Conservation (phyloP, 2,113 vertebrate genomes). For the Crotophaga sulcirostris region DNA sequence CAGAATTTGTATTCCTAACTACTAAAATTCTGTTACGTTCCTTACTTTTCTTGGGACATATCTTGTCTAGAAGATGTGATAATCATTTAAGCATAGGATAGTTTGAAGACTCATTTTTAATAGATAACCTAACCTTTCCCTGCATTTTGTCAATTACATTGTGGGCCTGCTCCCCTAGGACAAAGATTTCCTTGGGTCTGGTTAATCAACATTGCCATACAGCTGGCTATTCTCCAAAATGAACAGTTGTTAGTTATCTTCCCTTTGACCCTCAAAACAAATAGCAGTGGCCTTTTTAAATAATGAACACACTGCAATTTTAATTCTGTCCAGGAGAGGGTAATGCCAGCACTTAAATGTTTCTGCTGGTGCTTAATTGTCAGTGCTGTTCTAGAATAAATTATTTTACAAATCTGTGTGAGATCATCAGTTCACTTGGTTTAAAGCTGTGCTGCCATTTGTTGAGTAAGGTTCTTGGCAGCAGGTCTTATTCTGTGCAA, state of each 20-base stretch:
- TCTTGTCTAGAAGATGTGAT: not conserved
- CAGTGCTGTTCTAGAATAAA: not conserved
- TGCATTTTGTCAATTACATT: no score
- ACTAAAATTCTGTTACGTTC: not conserved
- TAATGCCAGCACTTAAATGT: not conserved
- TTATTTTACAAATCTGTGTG: not conserved
- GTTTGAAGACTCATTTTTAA: not conserved
- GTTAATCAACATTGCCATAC: accelerated
- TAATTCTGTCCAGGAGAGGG: not conserved
- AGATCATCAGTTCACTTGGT: not conserved
- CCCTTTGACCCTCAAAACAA: not conserved
- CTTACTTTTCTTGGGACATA: not conserved
- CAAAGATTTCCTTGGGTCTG: not conserved
- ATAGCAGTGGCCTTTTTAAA: not conserved
- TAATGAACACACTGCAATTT: not conserved
- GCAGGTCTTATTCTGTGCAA: not conserved
- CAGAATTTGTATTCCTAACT: not conserved
- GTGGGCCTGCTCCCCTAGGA: not conserved
- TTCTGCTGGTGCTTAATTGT: not conserved
- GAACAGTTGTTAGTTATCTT: not conserved
- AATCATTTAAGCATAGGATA: not conserved
- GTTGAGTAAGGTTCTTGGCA: not conserved
- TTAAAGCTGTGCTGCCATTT: not conserved
- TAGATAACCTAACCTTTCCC: not conserved
- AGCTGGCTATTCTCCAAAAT: not conserved